phyloP scores from a whole-genome alignment of 1,140 invertebrate species.

The Pissodes strobi region DNA sequence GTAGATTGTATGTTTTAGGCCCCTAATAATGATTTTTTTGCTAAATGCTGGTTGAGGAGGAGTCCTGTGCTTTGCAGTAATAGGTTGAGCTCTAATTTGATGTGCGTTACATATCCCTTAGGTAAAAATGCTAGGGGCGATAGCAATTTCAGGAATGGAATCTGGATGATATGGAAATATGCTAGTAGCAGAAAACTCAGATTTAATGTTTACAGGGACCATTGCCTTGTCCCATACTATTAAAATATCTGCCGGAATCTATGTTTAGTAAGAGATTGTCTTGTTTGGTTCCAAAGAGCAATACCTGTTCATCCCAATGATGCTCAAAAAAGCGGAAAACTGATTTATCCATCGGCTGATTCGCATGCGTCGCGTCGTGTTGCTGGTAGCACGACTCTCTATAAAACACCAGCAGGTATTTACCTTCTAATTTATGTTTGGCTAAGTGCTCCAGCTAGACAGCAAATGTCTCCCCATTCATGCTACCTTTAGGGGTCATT shows the following conservation, averaged over 20 bases:
- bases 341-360: constrained; percentile 54
- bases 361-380: constrained; percentile 55
- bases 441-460: constrained; percentile 51
- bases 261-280: constrained; percentile 10
- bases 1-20: too few relatives aligned
- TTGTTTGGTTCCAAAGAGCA: constrained; percentile 1
- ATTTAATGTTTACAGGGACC: too few relatives aligned
- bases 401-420: constrained; percentile 53
- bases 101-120: too few relatives aligned
- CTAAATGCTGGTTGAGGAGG: too few relatives aligned
- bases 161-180: too few relatives aligned
- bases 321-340: constrained; percentile 38
- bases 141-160: too few relatives aligned
- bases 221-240: too few relatives aligned
- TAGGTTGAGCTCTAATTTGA: too few relatives aligned
- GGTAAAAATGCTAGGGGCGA: too few relatives aligned
- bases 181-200: too few relatives aligned
- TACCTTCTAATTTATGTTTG: constrained; percentile 43
- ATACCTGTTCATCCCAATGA: constrained; percentile 26
- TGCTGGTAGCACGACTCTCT: constrained; percentile 53
- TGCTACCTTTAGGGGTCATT: constrained; percentile 53
- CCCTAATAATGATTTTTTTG: too few relatives aligned
- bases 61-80: too few relatives aligned
- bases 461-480: constrained; percentile 51
- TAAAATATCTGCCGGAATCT: constrained; percentile 19